Conservation (phyloP, 1,140 invertebrate genomes). For the Danaus melanippus region DNA sequence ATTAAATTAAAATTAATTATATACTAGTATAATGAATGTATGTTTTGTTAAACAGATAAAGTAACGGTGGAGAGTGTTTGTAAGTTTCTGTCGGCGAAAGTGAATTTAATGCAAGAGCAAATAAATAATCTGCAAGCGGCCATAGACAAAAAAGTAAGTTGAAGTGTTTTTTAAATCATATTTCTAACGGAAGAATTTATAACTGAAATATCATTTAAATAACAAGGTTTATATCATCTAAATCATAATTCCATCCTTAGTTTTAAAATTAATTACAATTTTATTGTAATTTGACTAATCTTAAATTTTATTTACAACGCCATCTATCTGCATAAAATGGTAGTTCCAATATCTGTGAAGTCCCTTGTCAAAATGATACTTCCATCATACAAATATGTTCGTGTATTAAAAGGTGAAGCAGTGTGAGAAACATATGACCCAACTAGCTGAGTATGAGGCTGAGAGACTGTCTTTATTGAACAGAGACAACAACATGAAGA, state of each 20-base stretch:
- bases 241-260: too few relatives aligned
- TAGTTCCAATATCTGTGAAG: too few relatives aligned
- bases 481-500: slow-evolving; percentile 27
- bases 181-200: too few relatives aligned
- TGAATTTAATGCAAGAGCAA: slow-evolving; percentile 55
- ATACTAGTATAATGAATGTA: not conserved
- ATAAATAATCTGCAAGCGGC: slow-evolving; percentile 39
- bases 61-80: slow-evolving; percentile 45
- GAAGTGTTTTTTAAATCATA: too few relatives aligned
- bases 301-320: too few relatives aligned
- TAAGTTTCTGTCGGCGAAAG: slow-evolving; percentile 50
- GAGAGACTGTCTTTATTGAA: slow-evolving; percentile 36
- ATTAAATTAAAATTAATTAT: slow-evolving; percentile 1
- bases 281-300: too few relatives aligned
- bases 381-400: too few relatives aligned
- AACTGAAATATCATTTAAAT: too few relatives aligned
- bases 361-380: too few relatives aligned
- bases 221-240: too few relatives aligned
- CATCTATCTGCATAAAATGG: too few relatives aligned
- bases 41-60: slow-evolving; percentile 35
- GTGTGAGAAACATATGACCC: slow-evolving; percentile 41
- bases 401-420: slow-evolving; percentile 34
- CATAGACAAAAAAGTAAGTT: slow-evolving; percentile 46
- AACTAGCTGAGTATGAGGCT: slow-evolving; percentile 43
- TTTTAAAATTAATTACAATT: too few relatives aligned